Base-by-base conservation (phyloP, 2,113 vertebrate species). In the Lophochroa leadbeateri region DNA sequence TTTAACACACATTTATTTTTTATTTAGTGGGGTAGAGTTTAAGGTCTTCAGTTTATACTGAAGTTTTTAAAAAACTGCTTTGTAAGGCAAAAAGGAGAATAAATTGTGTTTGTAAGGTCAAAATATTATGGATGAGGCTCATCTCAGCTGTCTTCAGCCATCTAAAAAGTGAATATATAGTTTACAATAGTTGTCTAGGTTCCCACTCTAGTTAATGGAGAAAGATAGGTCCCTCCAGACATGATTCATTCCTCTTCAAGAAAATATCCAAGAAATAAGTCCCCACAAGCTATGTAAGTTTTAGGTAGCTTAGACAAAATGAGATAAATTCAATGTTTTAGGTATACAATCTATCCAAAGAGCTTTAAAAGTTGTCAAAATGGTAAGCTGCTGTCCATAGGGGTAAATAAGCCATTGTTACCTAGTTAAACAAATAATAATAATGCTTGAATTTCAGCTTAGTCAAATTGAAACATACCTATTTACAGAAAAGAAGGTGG, bases 281-380 rank as follows among this genome's bases (percentile, higher is more conserved):
- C 0, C 0, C 5, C 5, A 17, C 35, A 33, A 53, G 4, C 2
- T 13, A 18, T 19, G 4, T 31, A 9, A 28, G 14, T 71, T 85
- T 65, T 57, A 64, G 17, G 5, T 44, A 28, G 20, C 17, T 49
- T 55, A 60, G 19, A 17, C 3, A 65, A 81, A 71, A 75, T 43
- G 16, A 75, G 11, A 64, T 39, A 31, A 37, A 55, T 44, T 60
- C n/a, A 49, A 17, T 2, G 9, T 71, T 50, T 81, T 16, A 20
- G 13, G 10, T 61, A 44, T 39, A 61, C 72, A 44, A 33, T 37
- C 37, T 70, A 37, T 60, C 10, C 28, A 13, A 77, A 49, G 9
- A 44, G 10, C 8, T 60, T 55, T 65, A 53, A 60, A 76, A 4
- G 5, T 29, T 31, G 11, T 31, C 35, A 47, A 43, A 88, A 65